These are phyloP conservation scores for Melanotaenia nigrans DNA, from an alignment of 2,797 vertebrate genomes.

Conservation along the genomic window DNA sequence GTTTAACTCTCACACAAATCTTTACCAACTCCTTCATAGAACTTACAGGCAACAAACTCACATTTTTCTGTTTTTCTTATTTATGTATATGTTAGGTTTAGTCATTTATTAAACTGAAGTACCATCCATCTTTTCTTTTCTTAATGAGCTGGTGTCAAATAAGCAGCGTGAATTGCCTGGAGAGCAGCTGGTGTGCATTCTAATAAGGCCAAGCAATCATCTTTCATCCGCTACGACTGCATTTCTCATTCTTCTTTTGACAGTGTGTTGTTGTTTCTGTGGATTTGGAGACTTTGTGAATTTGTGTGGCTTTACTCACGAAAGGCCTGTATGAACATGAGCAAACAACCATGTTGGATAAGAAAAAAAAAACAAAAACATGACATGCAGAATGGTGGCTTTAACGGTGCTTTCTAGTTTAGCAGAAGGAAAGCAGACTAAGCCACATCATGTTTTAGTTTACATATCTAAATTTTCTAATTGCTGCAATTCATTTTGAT, in stretches of 20 bases:
- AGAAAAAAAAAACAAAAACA: conserved; percentile 6
- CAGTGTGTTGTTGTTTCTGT: conserved; percentile 37
- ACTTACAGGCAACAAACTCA: background rate
- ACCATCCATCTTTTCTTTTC: conserved; percentile 62
- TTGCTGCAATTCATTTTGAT: conserved; percentile 67
- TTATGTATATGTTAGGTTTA: conserved; percentile 45
- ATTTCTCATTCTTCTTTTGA: conserved; percentile 53
- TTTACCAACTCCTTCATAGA: background rate
- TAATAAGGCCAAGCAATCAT: conserved; percentile 65
- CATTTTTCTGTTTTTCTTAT: conserved; percentile 29
- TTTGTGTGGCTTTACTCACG: conserved; percentile 54
- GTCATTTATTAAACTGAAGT: conserved; percentile 44
- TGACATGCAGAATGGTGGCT: conserved; percentile 7
- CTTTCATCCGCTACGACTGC: conserved; percentile 44
- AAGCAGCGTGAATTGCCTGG: conserved; percentile 55
- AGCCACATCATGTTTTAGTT: conserved; percentile 43
- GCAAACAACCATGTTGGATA: conserved; percentile 35
- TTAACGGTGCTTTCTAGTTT: conserved; percentile 24
- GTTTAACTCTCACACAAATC: background rate
- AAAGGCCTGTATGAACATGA: conserved; percentile 26
- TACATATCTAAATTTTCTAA: conserved; percentile 58
- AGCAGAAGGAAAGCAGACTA: conserved; percentile 44
- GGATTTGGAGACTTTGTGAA: conserved; percentile 47
- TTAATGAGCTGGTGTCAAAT: conserved; percentile 69
- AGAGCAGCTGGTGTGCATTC: conserved; percentile 74